Evolutionary conservation across 2,113 vertebrate genomes (phyloP).

Genomic region (Pristiophorus japonicus): DNA sequence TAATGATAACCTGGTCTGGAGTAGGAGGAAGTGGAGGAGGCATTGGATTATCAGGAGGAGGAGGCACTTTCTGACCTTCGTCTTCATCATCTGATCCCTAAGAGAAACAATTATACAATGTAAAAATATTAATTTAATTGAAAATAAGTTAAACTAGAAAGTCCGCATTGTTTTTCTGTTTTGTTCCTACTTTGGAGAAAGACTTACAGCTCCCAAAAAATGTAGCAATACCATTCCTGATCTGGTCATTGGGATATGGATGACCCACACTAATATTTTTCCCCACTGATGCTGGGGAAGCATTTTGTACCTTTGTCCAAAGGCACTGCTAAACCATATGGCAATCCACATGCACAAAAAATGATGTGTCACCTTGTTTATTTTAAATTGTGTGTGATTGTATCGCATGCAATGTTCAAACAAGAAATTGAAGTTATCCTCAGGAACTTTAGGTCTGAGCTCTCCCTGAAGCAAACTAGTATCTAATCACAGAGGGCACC

Average conservation of each 20-base stretch:
- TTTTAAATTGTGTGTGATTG: not conserved
- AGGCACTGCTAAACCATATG: not conserved
- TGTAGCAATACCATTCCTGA: not conserved
- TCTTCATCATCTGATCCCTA: slow-evolving; percentile 97
- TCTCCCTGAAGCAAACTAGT: not conserved
- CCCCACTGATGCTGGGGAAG: not conserved
- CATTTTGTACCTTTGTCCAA: not conserved
- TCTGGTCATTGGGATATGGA: not conserved
- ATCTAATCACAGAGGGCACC: not conserved
- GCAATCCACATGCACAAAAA: not conserved
- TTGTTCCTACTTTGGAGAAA: not conserved
- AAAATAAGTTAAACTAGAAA: not conserved
- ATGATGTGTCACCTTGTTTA: not conserved
- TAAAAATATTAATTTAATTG: not conserved
- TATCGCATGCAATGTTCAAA: not conserved
- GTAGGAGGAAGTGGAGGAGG: slow-evolving; percentile 92
- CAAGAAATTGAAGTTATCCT: not conserved
- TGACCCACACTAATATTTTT: not conserved
- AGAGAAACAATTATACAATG: slow-evolving; percentile 38
- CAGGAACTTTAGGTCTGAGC: not conserved
- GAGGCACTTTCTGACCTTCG: slow-evolving; percentile 80
- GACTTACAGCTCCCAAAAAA: not conserved
- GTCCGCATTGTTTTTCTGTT: not conserved
- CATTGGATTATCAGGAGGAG: slow-evolving; percentile 89
- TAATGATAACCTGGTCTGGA: slow-evolving; percentile 94